Percentiles rank a stretch among this genome's conserved stretches.
Evolutionary conservation across 2,888 invertebrate species (phyloP).

Genomic region (Alloplasta piceator): DNA sequence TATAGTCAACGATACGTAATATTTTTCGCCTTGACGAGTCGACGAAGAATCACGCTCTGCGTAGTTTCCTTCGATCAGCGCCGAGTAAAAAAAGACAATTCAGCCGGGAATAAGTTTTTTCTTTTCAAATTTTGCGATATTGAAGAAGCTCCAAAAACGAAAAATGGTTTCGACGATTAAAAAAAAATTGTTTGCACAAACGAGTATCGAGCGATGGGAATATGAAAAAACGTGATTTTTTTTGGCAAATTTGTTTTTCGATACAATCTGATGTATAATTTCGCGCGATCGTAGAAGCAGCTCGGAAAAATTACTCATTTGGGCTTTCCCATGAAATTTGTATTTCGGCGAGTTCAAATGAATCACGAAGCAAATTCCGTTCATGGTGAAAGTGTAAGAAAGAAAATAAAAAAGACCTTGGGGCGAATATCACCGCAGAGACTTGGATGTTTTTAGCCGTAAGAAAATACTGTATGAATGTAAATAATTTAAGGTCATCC

Average conservation of each 20-base stretch:
- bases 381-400: neutral
- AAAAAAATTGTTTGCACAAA: no score
- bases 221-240: no score
- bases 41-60: slow-evolving; percentile 39
- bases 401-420: neutral
- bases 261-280: no score
- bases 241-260: no score
- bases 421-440: slow-evolving; percentile 51
- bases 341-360: no score
- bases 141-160: no score
- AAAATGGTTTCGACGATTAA: no score
- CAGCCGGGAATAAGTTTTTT: neutral
- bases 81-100: neutral
- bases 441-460: slow-evolving; percentile 58
- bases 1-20: slow-evolving; percentile 52
- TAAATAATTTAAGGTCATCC: slow-evolving; percentile 59
- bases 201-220: no score
- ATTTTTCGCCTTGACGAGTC: slow-evolving; percentile 52
- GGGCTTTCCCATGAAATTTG: no score
- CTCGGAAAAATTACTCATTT: no score
- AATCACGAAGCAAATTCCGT: neutral
- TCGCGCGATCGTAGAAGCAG: no score
- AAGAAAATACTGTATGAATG: slow-evolving; percentile 60
- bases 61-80: slow-evolving; percentile 45
- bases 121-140: no score